Base-by-base conservation (phyloP, 2,888 invertebrate genomes). In the Octodonta nipae region DNA sequence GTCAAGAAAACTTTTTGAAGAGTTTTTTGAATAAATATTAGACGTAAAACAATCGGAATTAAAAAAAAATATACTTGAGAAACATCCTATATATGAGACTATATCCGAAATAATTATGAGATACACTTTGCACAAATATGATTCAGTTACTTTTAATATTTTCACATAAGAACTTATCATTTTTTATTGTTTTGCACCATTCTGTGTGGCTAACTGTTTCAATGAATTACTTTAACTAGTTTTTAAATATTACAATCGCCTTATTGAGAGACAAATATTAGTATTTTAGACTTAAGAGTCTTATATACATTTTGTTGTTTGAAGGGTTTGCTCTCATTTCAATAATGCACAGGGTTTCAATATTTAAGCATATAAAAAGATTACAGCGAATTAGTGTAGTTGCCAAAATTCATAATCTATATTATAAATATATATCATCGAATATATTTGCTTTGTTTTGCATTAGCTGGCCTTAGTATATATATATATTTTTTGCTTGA, bases 321-420 rank as follows among this genome's bases (percentile, higher is more conserved):
- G 36, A 31, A 41, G 13, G 10, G 8, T 42, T 46, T 40, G 43
- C 42, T 45, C 44, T 45, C 40, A 39, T 39, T 49, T 45, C 38
- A 38, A 42, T 47, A 49, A 45, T 53, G 55, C 56, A 58, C 56
- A 57, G 56, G 57, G 57, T 57, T 49, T 43, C 43, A 44, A 37
- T 43, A 29, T 14, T 8, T 26, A 38, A 39, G 42, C 44, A 40
- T 46, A 44, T 44, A 46, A 43, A 43, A 43, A 43, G 30, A 34
- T 47, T 47, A 55, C 56, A 56, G 55, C 56, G 55, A 56, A 56
- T 44, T 55, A 54, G 51, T 43, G 38, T 50, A 51, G 48, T 46
- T 36, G 43, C 44, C 46, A 47, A 49, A 45, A 42, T 34, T 34
- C n/a, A n/a, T n/a, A n/a, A n/a, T n/a, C n/a, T n/a, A n/a, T n/a